Base-by-base conservation (phyloP, 92 coral and sea anemone genomes). In the Palythoa heliodiscus region DNA sequence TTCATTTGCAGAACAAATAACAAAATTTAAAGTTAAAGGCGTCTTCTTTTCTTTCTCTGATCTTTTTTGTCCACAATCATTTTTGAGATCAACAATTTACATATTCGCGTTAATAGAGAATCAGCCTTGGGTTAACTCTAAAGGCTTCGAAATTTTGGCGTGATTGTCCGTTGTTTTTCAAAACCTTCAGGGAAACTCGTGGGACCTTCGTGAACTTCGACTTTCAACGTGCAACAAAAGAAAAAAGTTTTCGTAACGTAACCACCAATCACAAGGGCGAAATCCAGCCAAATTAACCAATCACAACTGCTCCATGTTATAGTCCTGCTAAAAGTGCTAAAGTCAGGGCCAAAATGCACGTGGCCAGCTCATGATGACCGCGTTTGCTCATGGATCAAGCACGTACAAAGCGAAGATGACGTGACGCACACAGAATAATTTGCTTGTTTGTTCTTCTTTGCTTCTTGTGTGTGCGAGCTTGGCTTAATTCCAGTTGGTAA, bases 301-400 rank as follows among this genome's bases (percentile, higher is more conserved):
- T 77, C 70, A 38, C 7, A 63, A 52, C 22, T 6, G 50, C 20
- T 15, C 43, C 29, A 13, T 73, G 15, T 16, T 58, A 35, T 54
- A n/a, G 52, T 16, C 22, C 20, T 48, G 25, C 23, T 48, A 43
- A 43, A 43, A 7, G 5, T 7, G 8, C 48, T 7, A 4, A 43
- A 43, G 15, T 3, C 71, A 19, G 17, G 83, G 68, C 71, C 17
- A 48, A 57, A 71, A 17, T 55, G 83, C 83, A 77, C 71, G 64
- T 78, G 83, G n/a, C 37, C 71, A 55, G 69, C 83, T 38, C 83
- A 68, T 78, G 83, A 73, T 39, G 6, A 15, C 29, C 15, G 19
- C 1, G 19, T 16, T 55, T 55, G 61, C 19, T 52, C 13, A 12
- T 55, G 61, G 19, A 55, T 55, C 61, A 52, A 52, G 2, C 55